Evolutionary conservation across 2,888 invertebrate species (phyloP), one percentile per base, ranked within the genome.

Genomic region (Leucania comma): DNA sequence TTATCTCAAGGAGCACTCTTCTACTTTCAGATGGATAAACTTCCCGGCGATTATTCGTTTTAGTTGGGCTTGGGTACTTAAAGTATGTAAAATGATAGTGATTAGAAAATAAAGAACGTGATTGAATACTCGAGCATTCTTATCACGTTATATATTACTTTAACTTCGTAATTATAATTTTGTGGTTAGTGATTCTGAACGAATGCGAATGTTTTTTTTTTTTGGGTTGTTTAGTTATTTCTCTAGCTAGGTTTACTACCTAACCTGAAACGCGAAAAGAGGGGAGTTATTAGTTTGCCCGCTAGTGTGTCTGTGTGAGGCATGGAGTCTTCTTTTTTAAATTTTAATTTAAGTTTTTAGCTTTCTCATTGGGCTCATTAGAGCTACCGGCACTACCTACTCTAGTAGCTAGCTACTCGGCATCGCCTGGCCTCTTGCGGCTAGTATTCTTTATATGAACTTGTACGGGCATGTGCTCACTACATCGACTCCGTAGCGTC

Each of bases 1-100:
- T 78, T 77, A 76, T 62, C 46, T 77, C 42, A 38, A 54, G 24
- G 14, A 80, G 51, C 54, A 51, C 56, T 80, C 61, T 62, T 54
- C 46, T 50, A n/a, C 60, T 75, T 42, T 32, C 38, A 24, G 32
- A 57, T 57, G 24, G 32, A 57, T 57, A 38, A 76, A 26, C 14
- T 68, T 51, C 3, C 22, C 17, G 22, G 38, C 5, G 26, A 57
- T 57, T 56, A 59, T 68, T 68, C 62, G 14, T 58, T 48, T 71
- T 56, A 54, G 10, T 12, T 53, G 57, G 8, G 2, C n/a, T 12
- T 53, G 57, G 8, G 2, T 48, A 20, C 26, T 50, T 35, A 46
- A 29, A 59, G 20, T 56, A 26, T 12, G 20, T 22, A 58, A 46
- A 29, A 29, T 24, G 26, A n/a, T 42, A 32, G 3, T 12, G 42